These are phyloP conservation scores for Desmodus rotundus DNA, from an alignment of 2,113 vertebrate genomes.

Conservation along the genomic window DNA sequence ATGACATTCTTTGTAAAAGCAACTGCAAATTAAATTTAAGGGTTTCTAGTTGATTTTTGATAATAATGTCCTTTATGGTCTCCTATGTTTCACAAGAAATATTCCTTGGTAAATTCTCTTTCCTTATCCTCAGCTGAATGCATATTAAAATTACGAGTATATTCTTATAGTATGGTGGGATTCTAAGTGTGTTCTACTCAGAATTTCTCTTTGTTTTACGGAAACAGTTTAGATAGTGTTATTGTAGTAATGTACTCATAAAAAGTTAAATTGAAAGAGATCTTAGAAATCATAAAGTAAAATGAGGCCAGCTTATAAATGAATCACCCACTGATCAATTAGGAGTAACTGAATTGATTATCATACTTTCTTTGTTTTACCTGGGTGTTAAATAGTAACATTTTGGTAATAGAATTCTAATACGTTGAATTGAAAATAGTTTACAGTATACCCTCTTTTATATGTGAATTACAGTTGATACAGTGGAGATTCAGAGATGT, in stretches of 20 bases:
- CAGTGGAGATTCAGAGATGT: background rate
- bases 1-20: background rate
- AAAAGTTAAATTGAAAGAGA: background rate
- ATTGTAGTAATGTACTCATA: background rate
- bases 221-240: background rate
- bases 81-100: background rate
- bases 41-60: background rate
- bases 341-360: background rate
- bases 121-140: background rate
- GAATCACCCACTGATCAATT: background rate
- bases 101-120: background rate
- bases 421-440: background rate
- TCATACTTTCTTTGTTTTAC: background rate
- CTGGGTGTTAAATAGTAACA: background rate
- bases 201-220: constrained; percentile 1
- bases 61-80: background rate
- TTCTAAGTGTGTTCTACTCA: background rate
- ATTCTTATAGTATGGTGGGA: background rate
- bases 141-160: background rate
- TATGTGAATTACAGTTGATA: background rate
- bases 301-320: background rate
- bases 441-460: background rate
- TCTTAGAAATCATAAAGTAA: background rate
- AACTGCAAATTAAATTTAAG: background rate
- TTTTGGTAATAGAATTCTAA: constrained; percentile 29